phyloP scores from a whole-genome alignment of 2,113 vertebrate species.

The Salminus brasiliensis region DNA sequence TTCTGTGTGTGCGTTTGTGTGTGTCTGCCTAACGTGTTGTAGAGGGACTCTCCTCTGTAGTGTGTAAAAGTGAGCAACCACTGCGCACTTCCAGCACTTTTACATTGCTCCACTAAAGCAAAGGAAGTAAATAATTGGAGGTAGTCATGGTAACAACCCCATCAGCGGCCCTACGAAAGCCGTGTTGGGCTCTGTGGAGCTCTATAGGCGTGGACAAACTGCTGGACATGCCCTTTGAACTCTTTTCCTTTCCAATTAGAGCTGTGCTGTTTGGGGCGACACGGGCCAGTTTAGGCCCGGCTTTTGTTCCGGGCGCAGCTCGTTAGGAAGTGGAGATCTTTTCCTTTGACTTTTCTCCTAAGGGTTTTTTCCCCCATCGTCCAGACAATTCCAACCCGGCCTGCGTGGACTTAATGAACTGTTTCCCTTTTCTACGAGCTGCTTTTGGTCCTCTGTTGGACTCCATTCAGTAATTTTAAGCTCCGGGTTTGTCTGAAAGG shows the following conservation, averaged over 20 bases:
- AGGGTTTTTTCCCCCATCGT: background rate
- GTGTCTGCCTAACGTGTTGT: background rate
- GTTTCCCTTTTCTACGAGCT: background rate
- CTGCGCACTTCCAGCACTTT: slow-evolving; percentile 40
- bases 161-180: slow-evolving; percentile 53
- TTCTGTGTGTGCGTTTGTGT: background rate
- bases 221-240: slow-evolving; percentile 58
- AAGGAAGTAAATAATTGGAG: slow-evolving; percentile 77
- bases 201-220: slow-evolving; percentile 34
- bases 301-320: slow-evolving; percentile 62
- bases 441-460: background rate
- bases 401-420: slow-evolving; percentile 13
- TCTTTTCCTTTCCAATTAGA: slow-evolving; percentile 68
- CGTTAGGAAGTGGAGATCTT: slow-evolving; percentile 61
- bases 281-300: slow-evolving; percentile 59
- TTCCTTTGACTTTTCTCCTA: slow-evolving; percentile 51
- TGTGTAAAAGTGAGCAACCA: slow-evolving; percentile 8
- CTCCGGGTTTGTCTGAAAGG: slow-evolving; percentile 5
- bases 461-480: slow-evolving; percentile 17
- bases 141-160: slow-evolving; percentile 74
- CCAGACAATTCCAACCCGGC: background rate
- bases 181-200: slow-evolving; percentile 49
- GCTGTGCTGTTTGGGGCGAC: slow-evolving; percentile 54
- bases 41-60: slow-evolving; percentile 18
- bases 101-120: slow-evolving; percentile 56